phyloP scores from a whole-genome alignment of 2,113 vertebrate genomes.

The Alexandromys fortis region DNA sequence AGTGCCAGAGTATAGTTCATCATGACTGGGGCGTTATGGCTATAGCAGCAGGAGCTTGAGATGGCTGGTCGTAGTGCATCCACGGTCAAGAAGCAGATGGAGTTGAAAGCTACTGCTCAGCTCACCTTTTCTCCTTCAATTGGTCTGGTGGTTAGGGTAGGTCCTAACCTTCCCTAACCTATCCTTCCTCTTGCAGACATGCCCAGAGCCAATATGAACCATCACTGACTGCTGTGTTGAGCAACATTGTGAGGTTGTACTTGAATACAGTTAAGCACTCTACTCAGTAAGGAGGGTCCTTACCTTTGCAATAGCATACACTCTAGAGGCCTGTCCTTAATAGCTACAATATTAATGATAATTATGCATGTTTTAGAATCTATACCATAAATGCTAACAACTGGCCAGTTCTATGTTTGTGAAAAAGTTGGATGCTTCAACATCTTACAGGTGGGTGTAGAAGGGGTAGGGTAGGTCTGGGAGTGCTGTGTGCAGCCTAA shows the following conservation, averaged over 20 bases:
- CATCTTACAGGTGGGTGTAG: not conserved
- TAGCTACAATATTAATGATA: not conserved
- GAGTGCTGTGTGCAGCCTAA: not conserved
- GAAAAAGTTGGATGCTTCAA: not conserved
- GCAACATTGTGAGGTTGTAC: not conserved
- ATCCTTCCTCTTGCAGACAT: not conserved
- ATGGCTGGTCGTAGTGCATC: not conserved
- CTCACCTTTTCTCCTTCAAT: not conserved
- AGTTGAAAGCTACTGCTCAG: not conserved
- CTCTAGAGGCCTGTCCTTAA: not conserved
- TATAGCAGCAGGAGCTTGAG: not conserved
- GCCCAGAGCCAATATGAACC: not conserved
- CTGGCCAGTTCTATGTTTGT: conserved; percentile 1
- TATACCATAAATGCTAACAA: not conserved
- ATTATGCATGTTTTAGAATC: not conserved
- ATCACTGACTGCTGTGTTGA: not conserved
- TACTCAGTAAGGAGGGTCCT: too few species aligned
- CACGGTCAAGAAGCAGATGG: not conserved
- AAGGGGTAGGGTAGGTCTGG: not conserved
- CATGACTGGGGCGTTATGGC: not conserved
- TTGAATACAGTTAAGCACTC: not conserved
- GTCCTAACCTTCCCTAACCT: too few species aligned
- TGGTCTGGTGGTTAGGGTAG: too few species aligned
- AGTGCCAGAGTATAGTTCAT: not conserved
- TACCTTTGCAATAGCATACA: not conserved